Conservation (phyloP, 2,113 vertebrate genomes). For the Furnarius figulus region DNA sequence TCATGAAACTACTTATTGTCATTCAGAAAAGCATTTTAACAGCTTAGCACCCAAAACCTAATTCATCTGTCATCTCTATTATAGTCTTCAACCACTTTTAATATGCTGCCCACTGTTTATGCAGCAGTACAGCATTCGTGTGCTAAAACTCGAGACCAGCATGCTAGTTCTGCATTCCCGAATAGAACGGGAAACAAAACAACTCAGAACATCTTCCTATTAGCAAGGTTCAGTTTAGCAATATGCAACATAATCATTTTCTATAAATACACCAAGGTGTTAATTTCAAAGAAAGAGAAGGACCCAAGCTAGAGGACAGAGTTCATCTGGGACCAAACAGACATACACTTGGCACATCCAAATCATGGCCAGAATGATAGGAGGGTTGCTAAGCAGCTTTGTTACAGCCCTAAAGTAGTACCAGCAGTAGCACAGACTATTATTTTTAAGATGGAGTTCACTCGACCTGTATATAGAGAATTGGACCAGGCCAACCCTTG, state of each 20-base stretch:
- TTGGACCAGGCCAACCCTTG: neutral
- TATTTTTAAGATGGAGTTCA: neutral
- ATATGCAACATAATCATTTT: neutral
- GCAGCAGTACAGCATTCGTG: fast-evolving
- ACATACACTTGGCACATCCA: neutral
- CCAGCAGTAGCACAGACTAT: neutral
- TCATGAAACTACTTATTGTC: neutral
- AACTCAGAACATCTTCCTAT: neutral
- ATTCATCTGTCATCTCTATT: neutral
- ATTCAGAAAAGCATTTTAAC: neutral
- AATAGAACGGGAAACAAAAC: neutral
- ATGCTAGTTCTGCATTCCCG: neutral
- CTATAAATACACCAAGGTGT: neutral
- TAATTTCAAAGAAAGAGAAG: neutral
- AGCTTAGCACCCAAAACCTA: neutral
- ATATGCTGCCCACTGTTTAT: fast-evolving
- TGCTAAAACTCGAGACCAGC: neutral
- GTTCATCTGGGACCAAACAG: neutral
- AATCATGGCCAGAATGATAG: neutral
- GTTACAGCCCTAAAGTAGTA: neutral
- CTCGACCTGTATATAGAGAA: neutral
- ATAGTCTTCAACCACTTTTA: neutral
- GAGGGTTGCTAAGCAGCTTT: neutral
- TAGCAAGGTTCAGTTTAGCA: neutral
- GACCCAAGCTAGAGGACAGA: neutral